Conservation (phyloP, 2,113 vertebrate genomes). For the Harpagus bidentatus region DNA sequence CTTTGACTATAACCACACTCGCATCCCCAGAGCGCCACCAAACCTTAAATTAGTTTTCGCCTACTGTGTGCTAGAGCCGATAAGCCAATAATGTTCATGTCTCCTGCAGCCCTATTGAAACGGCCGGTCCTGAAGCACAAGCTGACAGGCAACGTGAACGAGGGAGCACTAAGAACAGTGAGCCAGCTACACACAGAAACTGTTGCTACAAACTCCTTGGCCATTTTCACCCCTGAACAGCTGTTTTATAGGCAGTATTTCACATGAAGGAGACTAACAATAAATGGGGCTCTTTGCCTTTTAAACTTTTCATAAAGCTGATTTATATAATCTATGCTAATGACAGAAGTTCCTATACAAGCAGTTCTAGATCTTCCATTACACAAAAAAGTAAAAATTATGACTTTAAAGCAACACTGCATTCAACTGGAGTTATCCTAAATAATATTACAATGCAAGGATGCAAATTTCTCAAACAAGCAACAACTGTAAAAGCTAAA, state of each 20-base stretch:
- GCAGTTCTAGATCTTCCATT: background rate
- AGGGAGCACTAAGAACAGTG: rapidly evolving
- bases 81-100: rapidly evolving
- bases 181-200: background rate
- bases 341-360: background rate
- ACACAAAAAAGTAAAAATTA: background rate
- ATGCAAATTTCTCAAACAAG: background rate
- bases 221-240: background rate
- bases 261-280: background rate
- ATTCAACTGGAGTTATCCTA: background rate
- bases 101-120: background rate
- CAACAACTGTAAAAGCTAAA: background rate
- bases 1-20: background rate
- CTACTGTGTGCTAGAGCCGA: background rate
- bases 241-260: background rate
- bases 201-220: background rate
- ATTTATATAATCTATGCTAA: background rate
- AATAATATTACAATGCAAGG: background rate
- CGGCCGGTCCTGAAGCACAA: background rate
- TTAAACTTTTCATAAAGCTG: background rate
- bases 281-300: background rate
- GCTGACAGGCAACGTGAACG: rapidly evolving
- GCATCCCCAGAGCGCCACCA: background rate
- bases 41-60: background rate
- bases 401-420: background rate